phyloP scores from a whole-genome alignment of 2,888 invertebrate species.

The Euplexia lucipara region DNA sequence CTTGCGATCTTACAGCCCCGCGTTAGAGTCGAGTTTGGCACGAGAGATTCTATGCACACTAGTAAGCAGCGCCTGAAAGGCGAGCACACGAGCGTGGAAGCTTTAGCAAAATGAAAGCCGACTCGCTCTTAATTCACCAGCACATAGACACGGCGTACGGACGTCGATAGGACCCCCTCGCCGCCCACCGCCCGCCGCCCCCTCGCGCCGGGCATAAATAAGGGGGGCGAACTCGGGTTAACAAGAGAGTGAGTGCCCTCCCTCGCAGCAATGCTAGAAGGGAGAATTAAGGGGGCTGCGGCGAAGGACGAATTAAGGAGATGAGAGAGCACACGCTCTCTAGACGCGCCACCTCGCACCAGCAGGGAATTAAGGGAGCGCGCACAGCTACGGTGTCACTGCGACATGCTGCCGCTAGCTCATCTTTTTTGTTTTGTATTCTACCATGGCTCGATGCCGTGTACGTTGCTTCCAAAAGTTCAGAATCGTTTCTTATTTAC shows the following conservation, averaged over 20 bases:
- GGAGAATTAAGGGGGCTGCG: constrained; percentile 89
- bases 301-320: constrained; percentile 91
- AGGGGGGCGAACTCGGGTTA: constrained; percentile 89
- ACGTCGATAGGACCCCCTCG: constrained; percentile 81
- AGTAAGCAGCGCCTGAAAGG: constrained; percentile 84
- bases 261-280: constrained; percentile 81
- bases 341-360: constrained; percentile 87
- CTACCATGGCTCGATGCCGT: constrained; percentile 1
- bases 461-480: constrained; percentile 18
- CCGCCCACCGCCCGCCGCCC: constrained; percentile 72
- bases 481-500: constrained; percentile 33
- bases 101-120: constrained; percentile 91
- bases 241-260: constrained; percentile 87
- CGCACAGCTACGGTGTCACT: constrained; percentile 51
- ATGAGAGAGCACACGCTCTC: constrained; percentile 90
- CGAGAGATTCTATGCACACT: constrained; percentile 76
- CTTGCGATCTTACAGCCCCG: constrained; percentile 80
- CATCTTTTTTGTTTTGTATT: constrained; percentile 23
- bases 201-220: constrained; percentile 87
- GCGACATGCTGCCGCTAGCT: constrained; percentile 42
- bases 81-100: constrained; percentile 90
- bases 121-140: constrained; percentile 90
- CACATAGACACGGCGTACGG: constrained; percentile 84
- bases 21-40: constrained; percentile 82
- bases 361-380: constrained; percentile 85